Base-by-base conservation (phyloP, 2,797 vertebrate species). In the Lutjanus argentimaculatus region DNA sequence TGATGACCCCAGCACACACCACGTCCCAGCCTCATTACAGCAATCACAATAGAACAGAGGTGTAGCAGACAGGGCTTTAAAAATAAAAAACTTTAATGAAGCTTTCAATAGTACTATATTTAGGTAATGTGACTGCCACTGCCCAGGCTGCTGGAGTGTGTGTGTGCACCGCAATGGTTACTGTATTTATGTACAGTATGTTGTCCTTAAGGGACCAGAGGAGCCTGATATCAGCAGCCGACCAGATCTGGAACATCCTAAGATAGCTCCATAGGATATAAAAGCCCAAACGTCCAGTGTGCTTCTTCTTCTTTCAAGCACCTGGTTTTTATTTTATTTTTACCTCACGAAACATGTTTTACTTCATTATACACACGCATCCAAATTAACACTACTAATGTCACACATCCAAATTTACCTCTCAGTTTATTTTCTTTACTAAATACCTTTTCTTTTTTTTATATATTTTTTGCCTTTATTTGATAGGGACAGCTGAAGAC, bases 1-100 rank as follows among this genome's bases (percentile, higher is more conserved):
- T 8, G 72, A 68, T 77, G 87, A 89, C 80, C 89, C 63, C 67
- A 8, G 83, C 46, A 67, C 77, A 77, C 77, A 62, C 75, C 49
- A 36, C 51, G 75, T 59, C 61, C 64, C 15, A 58, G 52, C 77
- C 75, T 90, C 78, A 84, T 83, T 79, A 87, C 72, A 69, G 75
- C 45, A 55, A 56, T 83, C 61, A 51, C 65, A 86, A 42, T 11
- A 61, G 25, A 70, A 59, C 64, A 76, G 64, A 83, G 71, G 76
- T 88, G 78, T 16, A 73, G 67, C 7, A 11, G 58, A 22, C 49
- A 71, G 15, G 15, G 30, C 13, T 71, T 36, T 36, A 64, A 6
- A 25, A 45, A 80, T 55, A 22, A 46, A 72, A 55, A 22, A n/a
- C 45, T 63, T 76, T 67, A 48, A 48, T 53, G 68, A 45, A 14